These are phyloP conservation scores for Drosophila lowei DNA, from an alignment of 1,140 invertebrate species.

Conservation along the genomic window DNA sequence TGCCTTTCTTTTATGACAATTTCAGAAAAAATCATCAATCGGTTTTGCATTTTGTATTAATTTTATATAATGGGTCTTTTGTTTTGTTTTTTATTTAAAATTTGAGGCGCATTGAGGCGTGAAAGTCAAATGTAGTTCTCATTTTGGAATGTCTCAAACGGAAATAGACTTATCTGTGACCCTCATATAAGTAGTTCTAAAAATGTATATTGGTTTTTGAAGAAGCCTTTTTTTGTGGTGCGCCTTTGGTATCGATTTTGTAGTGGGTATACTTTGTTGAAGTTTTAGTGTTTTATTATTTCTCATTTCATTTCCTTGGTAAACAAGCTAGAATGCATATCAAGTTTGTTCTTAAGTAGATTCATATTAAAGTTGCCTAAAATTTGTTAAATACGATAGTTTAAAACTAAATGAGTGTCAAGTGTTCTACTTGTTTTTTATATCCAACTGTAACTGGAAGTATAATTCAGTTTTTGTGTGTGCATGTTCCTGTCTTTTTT, in stretches of 20 bases:
- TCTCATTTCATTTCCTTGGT: conserved; percentile 53
- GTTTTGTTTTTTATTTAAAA: conserved; percentile 47
- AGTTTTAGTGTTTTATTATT: conserved; percentile 17
- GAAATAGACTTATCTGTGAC: conserved; percentile 29
- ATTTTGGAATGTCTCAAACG: conserved; percentile 38
- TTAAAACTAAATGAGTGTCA: conserved; percentile 73
- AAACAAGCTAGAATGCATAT: conserved; percentile 76
- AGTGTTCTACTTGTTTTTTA: conserved; percentile 46
- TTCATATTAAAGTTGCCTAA: conserved; percentile 75
- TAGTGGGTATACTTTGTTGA: conserved; percentile 24
- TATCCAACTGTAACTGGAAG: conserved; percentile 50
- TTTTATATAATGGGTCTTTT: conserved; percentile 14
- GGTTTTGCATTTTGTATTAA: conserved; percentile 35
- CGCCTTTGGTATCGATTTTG: conserved; percentile 27
- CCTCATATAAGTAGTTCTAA: conserved; percentile 47
- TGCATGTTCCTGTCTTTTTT: conserved; percentile 33
- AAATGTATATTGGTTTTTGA: conserved; percentile 31
- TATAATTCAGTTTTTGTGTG: conserved; percentile 31
- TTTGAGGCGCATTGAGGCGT: conserved; percentile 42
- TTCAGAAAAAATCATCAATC: conserved; percentile 49
- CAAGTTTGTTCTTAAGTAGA: conserved; percentile 62
- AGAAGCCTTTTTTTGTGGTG: conserved; percentile 33
- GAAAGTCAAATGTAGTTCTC: conserved; percentile 39
- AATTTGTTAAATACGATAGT: conserved; percentile 66
- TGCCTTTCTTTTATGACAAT: conserved; percentile 66